A percentile compares a stretch with the other conserved stretches of the same genome.
Evolutionary conservation across 2,113 vertebrate species (phyloP).

Genomic region (Gallinago paraguaiae): DNA sequence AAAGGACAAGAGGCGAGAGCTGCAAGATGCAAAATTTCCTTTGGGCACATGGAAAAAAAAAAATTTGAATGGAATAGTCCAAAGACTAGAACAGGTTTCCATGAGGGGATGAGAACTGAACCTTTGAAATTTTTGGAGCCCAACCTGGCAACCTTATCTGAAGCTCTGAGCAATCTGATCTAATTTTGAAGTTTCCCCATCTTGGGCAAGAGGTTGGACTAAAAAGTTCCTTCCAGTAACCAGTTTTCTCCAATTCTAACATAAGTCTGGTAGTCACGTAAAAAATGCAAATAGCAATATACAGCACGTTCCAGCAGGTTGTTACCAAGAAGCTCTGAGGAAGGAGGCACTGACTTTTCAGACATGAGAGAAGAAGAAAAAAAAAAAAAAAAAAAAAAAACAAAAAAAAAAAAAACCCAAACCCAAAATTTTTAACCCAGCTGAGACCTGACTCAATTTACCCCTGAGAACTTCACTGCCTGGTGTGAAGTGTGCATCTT

Average conservation of each 20-base stretch:
- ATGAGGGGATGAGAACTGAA: not conserved
- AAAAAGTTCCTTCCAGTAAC: not conserved
- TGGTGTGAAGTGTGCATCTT: not conserved
- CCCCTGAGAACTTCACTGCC: not conserved
- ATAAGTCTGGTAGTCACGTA: not conserved
- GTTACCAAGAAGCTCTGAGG: not conserved
- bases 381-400: not conserved
- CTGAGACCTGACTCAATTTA: not conserved
- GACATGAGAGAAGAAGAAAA: not conserved
- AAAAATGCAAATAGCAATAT: not conserved
- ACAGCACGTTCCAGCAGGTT: not conserved
- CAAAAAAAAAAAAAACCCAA: no score
- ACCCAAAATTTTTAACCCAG: not conserved
- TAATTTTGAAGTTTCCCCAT: not conserved
- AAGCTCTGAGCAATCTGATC: no score
- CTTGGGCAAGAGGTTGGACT: not conserved
- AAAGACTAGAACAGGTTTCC: not conserved
- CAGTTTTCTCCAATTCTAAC: not conserved
- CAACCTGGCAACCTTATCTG: not conserved
- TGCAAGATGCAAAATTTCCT: not conserved
- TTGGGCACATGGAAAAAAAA: not conserved
- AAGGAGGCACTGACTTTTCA: not conserved
- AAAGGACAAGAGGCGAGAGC: not conserved
- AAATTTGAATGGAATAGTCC: not conserved
- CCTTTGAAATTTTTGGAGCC: not conserved